Percentiles rank a stretch among this genome's conserved stretches.
Conservation (phyloP, 2,113 vertebrate genomes). For the Ramphastos sulfuratus region DNA sequence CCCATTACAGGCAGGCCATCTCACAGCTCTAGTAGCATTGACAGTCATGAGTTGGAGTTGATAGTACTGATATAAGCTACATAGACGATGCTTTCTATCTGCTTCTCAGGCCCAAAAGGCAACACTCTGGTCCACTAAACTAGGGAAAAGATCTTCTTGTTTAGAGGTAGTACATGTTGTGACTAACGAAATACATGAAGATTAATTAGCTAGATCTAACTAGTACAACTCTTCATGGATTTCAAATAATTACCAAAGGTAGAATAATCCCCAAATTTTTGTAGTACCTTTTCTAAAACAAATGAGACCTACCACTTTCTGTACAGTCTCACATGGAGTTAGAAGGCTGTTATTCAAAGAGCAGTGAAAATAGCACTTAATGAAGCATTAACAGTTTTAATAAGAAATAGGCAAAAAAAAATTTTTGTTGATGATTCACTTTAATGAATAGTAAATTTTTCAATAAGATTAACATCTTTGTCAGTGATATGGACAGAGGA, state of each 20-base stretch:
- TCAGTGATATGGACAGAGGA: no score
- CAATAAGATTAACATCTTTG: not conserved
- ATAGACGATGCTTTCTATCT: not conserved
- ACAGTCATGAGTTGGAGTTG: not conserved
- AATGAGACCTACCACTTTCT: not conserved
- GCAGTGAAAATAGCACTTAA: not conserved
- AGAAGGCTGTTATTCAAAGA: not conserved
- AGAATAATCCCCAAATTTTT: not conserved
- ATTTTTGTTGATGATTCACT: not conserved
- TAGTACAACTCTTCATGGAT: not conserved
- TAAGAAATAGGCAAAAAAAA: not conserved
- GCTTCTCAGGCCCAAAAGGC: not conserved
- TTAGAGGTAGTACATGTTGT: not conserved
- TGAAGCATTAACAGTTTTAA: not conserved
- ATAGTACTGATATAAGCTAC: rapidly evolving
- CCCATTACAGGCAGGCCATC: not conserved
- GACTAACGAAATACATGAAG: not conserved
- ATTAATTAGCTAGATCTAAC: not conserved
- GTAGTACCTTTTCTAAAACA: not conserved
- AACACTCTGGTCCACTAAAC: not conserved
- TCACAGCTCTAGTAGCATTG: not conserved
- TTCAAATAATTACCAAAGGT: not conserved
- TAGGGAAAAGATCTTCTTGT: not conserved
- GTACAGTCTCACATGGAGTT: not conserved
- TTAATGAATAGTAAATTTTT: not conserved